Percentiles rank a stretch among this genome's conserved stretches.
phyloP scores from a whole-genome alignment of 2,888 invertebrate species.

The Panzeria rudis region DNA sequence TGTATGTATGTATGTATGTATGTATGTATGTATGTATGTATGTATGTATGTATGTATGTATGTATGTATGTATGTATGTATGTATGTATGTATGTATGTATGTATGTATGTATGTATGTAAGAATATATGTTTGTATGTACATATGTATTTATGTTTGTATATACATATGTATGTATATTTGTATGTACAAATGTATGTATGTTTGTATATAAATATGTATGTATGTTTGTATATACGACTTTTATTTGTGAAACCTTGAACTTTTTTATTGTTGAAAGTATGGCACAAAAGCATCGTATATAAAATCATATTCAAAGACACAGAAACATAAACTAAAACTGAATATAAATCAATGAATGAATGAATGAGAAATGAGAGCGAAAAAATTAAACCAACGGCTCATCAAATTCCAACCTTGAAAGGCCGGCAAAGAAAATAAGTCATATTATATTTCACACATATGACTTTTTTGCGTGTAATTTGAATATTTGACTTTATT shows the following conservation, averaged over 20 bases:
- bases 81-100: no score
- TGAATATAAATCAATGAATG: conserved; percentile 47
- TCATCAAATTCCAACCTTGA: conserved; percentile 72
- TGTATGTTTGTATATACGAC: conserved; percentile 3
- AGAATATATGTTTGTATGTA: no score
- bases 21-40: no score
- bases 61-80: no score
- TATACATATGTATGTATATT: no score
- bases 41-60: no score
- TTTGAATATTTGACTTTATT: conserved; percentile 15
- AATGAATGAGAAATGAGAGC: conserved; percentile 24
- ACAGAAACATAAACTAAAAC: conserved; percentile 17
- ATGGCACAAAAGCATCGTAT: conserved; percentile 38
- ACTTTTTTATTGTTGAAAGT: conserved; percentile 49
- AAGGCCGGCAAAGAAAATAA: conserved; percentile 76
- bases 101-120: no score
- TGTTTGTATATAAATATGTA: background rate
- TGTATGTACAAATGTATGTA: no score
- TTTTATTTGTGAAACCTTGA: conserved; percentile 61
- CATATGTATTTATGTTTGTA: no score
- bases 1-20: no score
- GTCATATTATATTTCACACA: conserved; percentile 63
- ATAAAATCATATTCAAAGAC: conserved; percentile 24
- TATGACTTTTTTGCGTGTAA: background rate
- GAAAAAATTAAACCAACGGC: conserved; percentile 39